A percentile compares a stretch with the other conserved stretches of the same genome.
Evolutionary conservation across 2,888 invertebrate species (phyloP).

Genomic region (Hydriomena furcata): DNA sequence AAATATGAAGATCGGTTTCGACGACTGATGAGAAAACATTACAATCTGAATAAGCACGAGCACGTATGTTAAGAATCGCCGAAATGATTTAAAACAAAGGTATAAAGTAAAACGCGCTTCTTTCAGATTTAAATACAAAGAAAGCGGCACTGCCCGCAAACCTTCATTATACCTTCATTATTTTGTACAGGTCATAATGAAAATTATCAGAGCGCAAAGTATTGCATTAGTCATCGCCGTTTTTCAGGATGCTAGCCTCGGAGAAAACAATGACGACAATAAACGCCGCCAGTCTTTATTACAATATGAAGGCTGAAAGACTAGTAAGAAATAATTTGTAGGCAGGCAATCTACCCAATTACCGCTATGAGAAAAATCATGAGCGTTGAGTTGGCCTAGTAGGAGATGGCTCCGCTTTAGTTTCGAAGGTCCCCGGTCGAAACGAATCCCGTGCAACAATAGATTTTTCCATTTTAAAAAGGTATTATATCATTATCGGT

Average conservation of each 20-base stretch:
- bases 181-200: slow-evolving; percentile 30
- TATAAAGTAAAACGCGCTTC: too few species aligned
- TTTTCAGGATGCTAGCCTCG: slow-evolving; percentile 34
- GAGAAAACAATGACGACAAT: slow-evolving; percentile 10
- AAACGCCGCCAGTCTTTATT: background rate
- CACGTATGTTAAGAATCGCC: too few species aligned
- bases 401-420: too few species aligned
- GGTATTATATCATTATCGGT: background rate
- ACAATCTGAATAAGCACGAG: too few species aligned
- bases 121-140: slow-evolving; percentile 5
- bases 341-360: too few species aligned
- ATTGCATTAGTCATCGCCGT: slow-evolving; percentile 36
- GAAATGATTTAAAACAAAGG: background rate
- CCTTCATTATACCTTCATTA: slow-evolving; percentile 20
- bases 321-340: background rate
- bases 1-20: too few species aligned
- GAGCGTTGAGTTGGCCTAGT: too few species aligned
- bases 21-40: too few species aligned
- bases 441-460: too few species aligned
- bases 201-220: slow-evolving; percentile 36
- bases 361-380: background rate
- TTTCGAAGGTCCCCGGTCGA: too few species aligned
- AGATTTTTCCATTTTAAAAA: too few species aligned
- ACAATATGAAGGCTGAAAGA: background rate
- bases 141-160: slow-evolving; percentile 10